Evolutionary conservation across 2,113 vertebrate species (phyloP).

Genomic region (Prunella fulvescens): DNA sequence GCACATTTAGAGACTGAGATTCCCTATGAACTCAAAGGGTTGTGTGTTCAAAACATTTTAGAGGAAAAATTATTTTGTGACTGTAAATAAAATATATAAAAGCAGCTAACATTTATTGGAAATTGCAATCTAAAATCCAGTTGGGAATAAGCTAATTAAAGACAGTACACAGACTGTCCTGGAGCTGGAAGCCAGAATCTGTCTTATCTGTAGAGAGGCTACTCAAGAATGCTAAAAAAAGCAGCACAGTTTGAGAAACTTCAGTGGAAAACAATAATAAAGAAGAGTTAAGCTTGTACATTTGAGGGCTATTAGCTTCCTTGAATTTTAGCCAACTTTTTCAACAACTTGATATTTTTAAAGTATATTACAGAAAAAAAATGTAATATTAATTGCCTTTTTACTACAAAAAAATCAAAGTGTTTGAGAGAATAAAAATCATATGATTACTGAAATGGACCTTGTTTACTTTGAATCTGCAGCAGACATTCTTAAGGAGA

Average conservation of each 20-base stretch:
- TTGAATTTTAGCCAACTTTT: not conserved
- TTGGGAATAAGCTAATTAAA: not conserved
- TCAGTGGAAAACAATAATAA: not conserved
- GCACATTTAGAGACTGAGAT: not conserved
- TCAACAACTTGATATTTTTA: not conserved
- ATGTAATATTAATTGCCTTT: fast-evolving
- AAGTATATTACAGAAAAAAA: not conserved
- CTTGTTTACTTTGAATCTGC: conserved; percentile 6
- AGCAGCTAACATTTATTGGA: not conserved
- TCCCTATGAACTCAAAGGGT: not conserved
- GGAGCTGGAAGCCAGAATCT: not conserved
- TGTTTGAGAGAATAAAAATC: not conserved
- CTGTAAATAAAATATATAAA: not conserved
- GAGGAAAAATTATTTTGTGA: not conserved
- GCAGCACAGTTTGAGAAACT: not conserved
- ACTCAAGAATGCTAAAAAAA: not conserved
- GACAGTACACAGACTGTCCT: not conserved
- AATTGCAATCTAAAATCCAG: not conserved
- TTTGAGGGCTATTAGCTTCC: not conserved
- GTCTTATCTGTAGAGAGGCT: not conserved
- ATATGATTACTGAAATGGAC: not conserved
- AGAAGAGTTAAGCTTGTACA: not conserved
- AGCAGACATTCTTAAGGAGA: not conserved
- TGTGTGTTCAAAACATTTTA: not conserved
- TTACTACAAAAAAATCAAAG: not conserved